phyloP scores from a whole-genome alignment of 2,797 vertebrate species.

The Pipistrellus nathusii region DNA sequence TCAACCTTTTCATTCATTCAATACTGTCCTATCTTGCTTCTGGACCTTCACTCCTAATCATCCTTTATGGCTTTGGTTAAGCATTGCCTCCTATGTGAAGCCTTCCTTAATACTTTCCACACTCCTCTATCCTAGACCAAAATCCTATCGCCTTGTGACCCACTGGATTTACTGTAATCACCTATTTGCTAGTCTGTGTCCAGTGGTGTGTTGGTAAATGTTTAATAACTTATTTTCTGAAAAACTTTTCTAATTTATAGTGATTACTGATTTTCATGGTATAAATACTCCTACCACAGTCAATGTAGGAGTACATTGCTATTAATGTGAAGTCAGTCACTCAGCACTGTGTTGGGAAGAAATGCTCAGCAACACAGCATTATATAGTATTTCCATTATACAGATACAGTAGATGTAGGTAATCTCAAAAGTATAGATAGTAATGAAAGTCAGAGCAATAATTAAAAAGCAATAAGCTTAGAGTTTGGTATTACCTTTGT shows the following conservation, averaged over 20 bases:
- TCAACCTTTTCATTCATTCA: not conserved
- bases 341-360: not conserved
- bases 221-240: conserved; percentile 40
- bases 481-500: not conserved
- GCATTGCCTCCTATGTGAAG: not conserved
- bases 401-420: not conserved
- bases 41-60: conserved; percentile 14
- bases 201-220: not conserved
- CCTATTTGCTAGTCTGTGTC: conserved; percentile 25
- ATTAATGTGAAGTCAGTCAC: not conserved
- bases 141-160: not conserved
- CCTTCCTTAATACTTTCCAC: not conserved
- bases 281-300: not conserved
- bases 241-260: not conserved
- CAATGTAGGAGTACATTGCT: not conserved
- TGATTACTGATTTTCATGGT: not conserved
- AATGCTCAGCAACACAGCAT: not conserved
- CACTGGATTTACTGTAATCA: not conserved
- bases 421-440: not conserved
- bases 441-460: not conserved
- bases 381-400: not conserved
- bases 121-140: not conserved
- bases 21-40: not conserved
- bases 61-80: not conserved
- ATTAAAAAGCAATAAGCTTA: not conserved